Evolutionary conservation across 2,113 vertebrate species (phyloP), one percentile per base, ranked within the genome.

Genomic region (Anolis carolinensis): DNA sequence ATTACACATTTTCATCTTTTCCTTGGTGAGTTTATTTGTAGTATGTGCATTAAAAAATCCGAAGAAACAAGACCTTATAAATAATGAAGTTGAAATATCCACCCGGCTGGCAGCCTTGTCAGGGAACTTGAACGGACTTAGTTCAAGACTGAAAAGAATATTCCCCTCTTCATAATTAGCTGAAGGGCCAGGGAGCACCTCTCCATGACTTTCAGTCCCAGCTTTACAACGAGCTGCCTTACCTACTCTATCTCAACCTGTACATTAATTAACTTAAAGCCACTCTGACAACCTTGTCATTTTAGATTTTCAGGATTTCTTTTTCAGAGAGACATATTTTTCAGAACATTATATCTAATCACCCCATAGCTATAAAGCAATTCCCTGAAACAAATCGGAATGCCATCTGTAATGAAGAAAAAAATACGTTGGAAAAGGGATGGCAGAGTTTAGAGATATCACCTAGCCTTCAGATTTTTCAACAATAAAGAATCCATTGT

Each of bases 91-190:
- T 23, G 20, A 16, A 23, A 23, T 13, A 62, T 14, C 36, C 30
- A 77, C n/a, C 77, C 34, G 48, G 55, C 85, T 90, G 89, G 89
- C 90, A 90, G 86, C 80, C 80, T 10, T 67, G 88, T 89, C 93
- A 88, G 75, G 81, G 55, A 85, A 93, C n/a, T n/a, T n/a, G n/a
- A n/a, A 91, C 48, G 44, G 63, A 83, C 92, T 89, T 92, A 92
- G 94, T 11, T 62, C 9, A 92, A 91, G 90, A 83, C 14, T 77
- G 92, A 89, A 90, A 88, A 55, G 90, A 39, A 65, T 25, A 88
- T 81, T 2, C 76, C 90, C 84, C 90, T 84, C 90, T 87, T 72
- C 88, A 6, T 25, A 52, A 44, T 76, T 76, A 76, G 27, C 27
- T 76, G 48, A 27, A 76, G 3, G 85, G 82, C 65, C 81, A 68